Evolutionary conservation across 2,113 vertebrate genomes (phyloP), one percentile per base, ranked within the genome.

Genomic region (Corythoichthys intestinalis): DNA sequence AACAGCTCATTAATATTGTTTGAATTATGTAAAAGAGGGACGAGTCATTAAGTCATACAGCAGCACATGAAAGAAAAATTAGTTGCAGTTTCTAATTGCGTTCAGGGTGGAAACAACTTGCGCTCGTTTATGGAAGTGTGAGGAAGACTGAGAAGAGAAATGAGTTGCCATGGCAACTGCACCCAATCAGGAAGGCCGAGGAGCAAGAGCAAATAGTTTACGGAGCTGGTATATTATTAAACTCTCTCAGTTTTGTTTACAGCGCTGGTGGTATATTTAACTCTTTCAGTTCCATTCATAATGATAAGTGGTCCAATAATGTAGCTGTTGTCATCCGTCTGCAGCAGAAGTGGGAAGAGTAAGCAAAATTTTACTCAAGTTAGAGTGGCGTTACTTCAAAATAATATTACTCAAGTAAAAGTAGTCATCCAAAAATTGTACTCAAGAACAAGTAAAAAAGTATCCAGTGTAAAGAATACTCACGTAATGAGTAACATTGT

Each of bases 131-230:
- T 84, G 74, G 85, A 66, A 64, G 71, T 82, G 82, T 75, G 65
- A 72, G 75, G 53, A 69, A 60, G 56, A 75, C 74, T 70, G 74
- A 72, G 67, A 63, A 37, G 28, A 69, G 71, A 81, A 75, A 85
- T 62, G 65, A 70, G 90, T 91, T 88, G 73, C 86, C 78, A 86
- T 91, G 74, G 89, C 71, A 91, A 90, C 90, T 80, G 77, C 75
- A 83, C 80, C 71, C 66, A 67, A 79, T 73, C 74, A 74, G 77
- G 76, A 76, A 68, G 76, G 67, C 77, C 71, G 17, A 61, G 38
- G 77, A 80, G 68, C 73, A 75, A 75, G 14, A 4, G 53, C 67
- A 73, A 82, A 78, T 77, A 67, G 67, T 80, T 85, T 75, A 70
- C 61, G 72, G 75, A 63, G 77, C 39, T 67, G 66, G 48, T 69